A percentile compares a stretch with the other conserved stretches of the same genome.
Conservation (phyloP, 2,797 vertebrate species). For the Gymnopithys bicolor region DNA sequence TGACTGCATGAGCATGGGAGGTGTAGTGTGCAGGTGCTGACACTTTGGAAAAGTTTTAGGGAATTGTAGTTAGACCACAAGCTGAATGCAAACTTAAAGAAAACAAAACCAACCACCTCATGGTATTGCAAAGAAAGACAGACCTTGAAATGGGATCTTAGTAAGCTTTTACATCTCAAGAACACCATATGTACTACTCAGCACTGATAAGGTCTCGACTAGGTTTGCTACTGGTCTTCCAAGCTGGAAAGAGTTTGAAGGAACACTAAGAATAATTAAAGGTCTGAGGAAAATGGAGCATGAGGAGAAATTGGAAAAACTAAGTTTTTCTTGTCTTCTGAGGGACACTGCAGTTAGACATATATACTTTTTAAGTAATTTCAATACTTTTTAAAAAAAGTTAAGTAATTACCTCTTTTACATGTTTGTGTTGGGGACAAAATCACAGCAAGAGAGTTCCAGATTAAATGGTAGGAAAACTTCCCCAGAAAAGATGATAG, state of each 20-base stretch:
- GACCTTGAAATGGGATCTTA: neutral
- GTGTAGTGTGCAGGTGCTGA: accelerated
- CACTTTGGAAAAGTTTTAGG: neutral
- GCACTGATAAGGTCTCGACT: neutral
- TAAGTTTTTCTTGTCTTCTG: neutral
- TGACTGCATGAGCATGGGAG: neutral
- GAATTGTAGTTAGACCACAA: neutral
- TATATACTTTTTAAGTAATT: neutral
- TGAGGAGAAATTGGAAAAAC: neutral
- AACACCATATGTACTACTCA: neutral
- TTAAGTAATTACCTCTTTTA: neutral
- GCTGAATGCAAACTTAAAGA: neutral
- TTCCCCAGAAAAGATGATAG: neutral
- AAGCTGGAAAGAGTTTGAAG: neutral
- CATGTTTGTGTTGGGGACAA: neutral
- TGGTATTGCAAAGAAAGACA: neutral
- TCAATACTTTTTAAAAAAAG: accelerated
- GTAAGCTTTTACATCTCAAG: neutral
- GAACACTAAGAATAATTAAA: neutral
- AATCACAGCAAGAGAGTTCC: neutral
- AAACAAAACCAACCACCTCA: neutral
- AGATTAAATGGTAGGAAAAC: neutral
- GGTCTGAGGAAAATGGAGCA: neutral
- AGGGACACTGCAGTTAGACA: neutral
- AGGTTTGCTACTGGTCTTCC: neutral